A percentile compares a stretch with the other conserved stretches of the same genome.
These are phyloP conservation scores for Thaumatotibia leucotreta DNA, from an alignment of 1,140 invertebrate species.

Conservation along the genomic window DNA sequence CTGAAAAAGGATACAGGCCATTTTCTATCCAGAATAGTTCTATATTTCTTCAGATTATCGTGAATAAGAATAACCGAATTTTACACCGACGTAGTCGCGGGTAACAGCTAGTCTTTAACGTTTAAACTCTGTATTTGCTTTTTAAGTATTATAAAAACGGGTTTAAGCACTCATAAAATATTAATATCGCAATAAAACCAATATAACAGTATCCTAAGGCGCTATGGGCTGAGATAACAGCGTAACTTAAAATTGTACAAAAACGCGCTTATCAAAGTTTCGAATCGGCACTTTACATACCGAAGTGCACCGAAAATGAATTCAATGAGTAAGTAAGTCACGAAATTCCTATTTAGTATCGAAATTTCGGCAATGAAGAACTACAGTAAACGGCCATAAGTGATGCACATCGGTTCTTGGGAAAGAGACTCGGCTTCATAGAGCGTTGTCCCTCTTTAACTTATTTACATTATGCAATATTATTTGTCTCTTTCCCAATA, in stretches of 20 bases:
- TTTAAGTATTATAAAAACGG: not conserved
- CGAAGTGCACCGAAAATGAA: not conserved
- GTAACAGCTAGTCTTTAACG: too few relatives aligned
- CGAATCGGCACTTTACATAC: not conserved
- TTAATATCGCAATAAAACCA: slow-evolving; percentile 4
- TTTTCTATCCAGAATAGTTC: too few relatives aligned
- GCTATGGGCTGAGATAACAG: not conserved
- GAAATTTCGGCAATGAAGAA: not conserved
- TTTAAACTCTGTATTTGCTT: not conserved
- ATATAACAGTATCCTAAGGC: not conserved
- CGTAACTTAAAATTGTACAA: slow-evolving; percentile 5
- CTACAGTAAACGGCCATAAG: too few relatives aligned
- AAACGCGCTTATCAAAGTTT: not conserved
- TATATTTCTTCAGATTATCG: too few relatives aligned
- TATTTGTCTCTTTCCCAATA: too few relatives aligned
- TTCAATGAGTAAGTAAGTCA: not conserved
- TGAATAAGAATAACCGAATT: too few relatives aligned
- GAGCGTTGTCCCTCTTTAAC: too few relatives aligned
- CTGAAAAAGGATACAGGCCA: too few relatives aligned
- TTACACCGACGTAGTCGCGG: too few relatives aligned
- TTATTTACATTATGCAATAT: too few relatives aligned
- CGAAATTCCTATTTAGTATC: not conserved
- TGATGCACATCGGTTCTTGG: too few relatives aligned
- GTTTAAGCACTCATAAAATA: not conserved
- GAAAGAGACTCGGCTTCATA: too few relatives aligned